A percentile compares a stretch with the other conserved stretches of the same genome.
These are phyloP conservation scores for Florisuga fusca DNA, from an alignment of 2,797 vertebrate genomes.

Conservation along the genomic window DNA sequence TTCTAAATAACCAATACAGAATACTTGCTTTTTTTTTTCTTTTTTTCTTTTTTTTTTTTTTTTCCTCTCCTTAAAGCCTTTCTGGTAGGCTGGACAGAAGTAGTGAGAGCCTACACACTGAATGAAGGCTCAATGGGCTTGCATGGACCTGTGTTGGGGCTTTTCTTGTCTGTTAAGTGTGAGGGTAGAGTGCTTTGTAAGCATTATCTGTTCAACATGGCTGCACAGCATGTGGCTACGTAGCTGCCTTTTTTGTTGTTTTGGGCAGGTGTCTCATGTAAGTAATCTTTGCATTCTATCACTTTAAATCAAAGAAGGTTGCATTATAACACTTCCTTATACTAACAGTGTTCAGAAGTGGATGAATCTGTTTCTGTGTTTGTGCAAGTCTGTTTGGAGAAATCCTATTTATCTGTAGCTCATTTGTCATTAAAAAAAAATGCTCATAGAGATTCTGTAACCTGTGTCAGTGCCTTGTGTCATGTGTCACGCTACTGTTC, in stretches of 20 bases:
- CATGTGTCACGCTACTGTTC: slow-evolving; percentile 31
- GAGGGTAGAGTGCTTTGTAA: not conserved
- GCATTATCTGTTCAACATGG: not conserved
- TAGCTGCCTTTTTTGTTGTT: not conserved
- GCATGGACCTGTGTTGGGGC: not conserved
- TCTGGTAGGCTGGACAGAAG: not conserved
- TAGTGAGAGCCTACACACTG: not conserved
- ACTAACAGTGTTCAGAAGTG: slow-evolving; percentile 1
- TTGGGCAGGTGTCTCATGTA: not conserved
- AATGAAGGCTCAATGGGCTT: not conserved
- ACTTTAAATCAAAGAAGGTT: not conserved
- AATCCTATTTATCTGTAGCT: not conserved
- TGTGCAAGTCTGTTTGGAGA: not conserved
- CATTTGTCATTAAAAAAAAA: not conserved
- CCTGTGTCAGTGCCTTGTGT: slow-evolving; percentile 68
- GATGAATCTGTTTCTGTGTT: not conserved
- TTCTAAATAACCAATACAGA: not conserved
- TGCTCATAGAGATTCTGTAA: slow-evolving; percentile 74
- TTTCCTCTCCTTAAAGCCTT: not conserved
- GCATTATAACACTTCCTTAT: not conserved
- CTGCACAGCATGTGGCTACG: not conserved
- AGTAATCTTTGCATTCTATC: not conserved
- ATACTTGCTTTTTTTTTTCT: not conserved
- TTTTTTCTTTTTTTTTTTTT: fast-evolving
- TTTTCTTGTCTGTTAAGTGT: not conserved